Percentiles rank a stretch among this genome's conserved stretches.
Conservation (phyloP, 2,888 invertebrate genomes). For the Anaspis maculata region DNA sequence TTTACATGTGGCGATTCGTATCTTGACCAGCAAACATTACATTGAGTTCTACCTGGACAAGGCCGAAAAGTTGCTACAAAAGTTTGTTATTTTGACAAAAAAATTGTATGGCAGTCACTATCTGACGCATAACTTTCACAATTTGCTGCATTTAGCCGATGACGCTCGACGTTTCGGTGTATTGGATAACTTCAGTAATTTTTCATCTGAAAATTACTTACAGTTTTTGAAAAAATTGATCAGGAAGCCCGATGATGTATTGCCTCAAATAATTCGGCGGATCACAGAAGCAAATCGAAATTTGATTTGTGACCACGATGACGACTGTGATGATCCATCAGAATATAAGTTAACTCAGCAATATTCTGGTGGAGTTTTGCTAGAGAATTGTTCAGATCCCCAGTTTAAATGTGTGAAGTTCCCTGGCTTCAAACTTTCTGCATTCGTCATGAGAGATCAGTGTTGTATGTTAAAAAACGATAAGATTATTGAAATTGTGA, state of each 20-base stretch:
- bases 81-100: background rate
- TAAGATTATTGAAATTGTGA: background rate
- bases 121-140: constrained; percentile 8
- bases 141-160: constrained; percentile 8
- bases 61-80: background rate
- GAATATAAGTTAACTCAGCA: background rate
- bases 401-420: background rate
- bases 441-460: background rate
- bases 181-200: constrained; percentile 8
- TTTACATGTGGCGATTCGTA: constrained; percentile 5
- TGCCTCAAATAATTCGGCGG: constrained; percentile 6
- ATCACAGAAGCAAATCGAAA: background rate
- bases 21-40: constrained; percentile 2
- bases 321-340: background rate
- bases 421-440: background rate
- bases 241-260: constrained; percentile 7
- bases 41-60: background rate
- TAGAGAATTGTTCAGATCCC: background rate
- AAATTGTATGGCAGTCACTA: background rate
- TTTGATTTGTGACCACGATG: background rate
- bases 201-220: constrained; percentile 11
- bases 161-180: constrained; percentile 8
- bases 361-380: background rate
- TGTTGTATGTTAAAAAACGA: background rate
- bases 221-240: constrained; percentile 5